Conservation (phyloP, 1,140 invertebrate genomes). For the Dinoponera quadriceps region DNA sequence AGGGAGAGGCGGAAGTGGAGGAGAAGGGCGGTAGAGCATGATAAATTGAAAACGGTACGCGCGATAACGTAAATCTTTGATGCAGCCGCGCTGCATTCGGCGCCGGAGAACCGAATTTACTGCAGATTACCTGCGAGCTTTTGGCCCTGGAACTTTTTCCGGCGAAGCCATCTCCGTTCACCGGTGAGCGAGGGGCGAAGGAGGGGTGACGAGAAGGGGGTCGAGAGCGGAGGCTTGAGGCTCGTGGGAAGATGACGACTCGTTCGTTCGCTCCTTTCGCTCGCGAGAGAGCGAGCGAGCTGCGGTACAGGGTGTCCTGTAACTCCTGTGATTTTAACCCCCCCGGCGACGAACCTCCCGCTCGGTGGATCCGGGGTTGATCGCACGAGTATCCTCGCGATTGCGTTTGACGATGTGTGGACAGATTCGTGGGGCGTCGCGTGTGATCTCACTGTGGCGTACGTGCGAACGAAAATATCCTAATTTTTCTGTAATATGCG, state of each 20-base stretch:
- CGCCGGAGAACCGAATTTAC: constrained; percentile 56
- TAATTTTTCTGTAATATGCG: no score
- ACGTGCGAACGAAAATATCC: no score
- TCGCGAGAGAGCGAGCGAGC: not conserved
- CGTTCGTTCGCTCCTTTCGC: not conserved
- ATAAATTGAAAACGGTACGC: constrained; percentile 40
- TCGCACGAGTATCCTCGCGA: not conserved
- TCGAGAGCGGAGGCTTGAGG: not conserved
- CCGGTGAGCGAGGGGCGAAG: not conserved
- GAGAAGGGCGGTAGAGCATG: constrained; percentile 2
- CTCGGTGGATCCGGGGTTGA: not conserved
- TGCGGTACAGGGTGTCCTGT: not conserved
- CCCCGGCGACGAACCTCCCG: not conserved
- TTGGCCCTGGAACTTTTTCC: constrained; percentile 38
- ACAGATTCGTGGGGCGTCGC: no score
- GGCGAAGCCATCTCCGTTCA: not conserved
- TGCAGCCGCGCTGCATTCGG: constrained; percentile 13
- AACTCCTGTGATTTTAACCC: not conserved
- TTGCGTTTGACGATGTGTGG: not conserved
- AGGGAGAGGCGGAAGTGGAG: no score
- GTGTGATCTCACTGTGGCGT: no score
- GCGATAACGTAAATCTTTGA: constrained; percentile 44
- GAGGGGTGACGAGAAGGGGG: not conserved
- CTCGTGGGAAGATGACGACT: not conserved
- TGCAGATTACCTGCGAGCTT: constrained; percentile 52